phyloP scores from a whole-genome alignment of 2,888 invertebrate genomes.

The Pogonocherus hispidulus region DNA sequence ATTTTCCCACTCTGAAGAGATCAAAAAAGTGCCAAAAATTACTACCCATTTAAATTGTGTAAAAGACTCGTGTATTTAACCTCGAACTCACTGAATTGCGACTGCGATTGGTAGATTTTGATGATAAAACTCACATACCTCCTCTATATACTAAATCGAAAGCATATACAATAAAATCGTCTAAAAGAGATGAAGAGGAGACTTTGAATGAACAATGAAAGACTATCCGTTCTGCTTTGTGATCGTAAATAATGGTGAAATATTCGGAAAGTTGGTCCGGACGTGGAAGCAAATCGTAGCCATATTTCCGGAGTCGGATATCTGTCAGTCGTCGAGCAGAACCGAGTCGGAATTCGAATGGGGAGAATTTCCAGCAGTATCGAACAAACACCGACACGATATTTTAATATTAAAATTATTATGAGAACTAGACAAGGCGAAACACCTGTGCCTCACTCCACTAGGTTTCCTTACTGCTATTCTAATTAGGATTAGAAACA shows the following conservation, averaged over 20 bases:
- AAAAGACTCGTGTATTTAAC: no score
- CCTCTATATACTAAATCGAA: no score
- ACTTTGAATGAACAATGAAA: conserved; percentile 43
- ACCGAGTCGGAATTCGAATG: conserved; percentile 39
- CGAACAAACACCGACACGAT: conserved; percentile 57
- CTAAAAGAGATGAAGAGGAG: conserved; percentile 38
- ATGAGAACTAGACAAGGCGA: conserved; percentile 52
- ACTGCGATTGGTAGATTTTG: no score
- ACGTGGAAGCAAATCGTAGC: conserved; percentile 58
- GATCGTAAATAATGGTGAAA: conserved; percentile 60
- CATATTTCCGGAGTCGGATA: conserved; percentile 59
- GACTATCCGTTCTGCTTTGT: conserved; percentile 55
- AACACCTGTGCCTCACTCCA: conserved; percentile 37
- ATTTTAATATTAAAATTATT: conserved; percentile 56
- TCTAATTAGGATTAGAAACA: neutral
- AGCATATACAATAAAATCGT: conserved; percentile 34
- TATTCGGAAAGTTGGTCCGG: conserved; percentile 60
- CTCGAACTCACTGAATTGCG: no score
- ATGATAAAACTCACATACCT: no score
- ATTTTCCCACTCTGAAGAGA: no score
- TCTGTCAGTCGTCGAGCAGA: conserved; percentile 44
- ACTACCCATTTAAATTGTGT: no score
- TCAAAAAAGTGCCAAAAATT: no score
- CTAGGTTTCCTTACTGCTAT: neutral
- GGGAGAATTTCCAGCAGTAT: conserved; percentile 48